A percentile compares a stretch with the other conserved stretches of the same genome.
Evolutionary conservation across 2,113 vertebrate genomes (phyloP).

Genomic region (Guaruba guarouba): DNA sequence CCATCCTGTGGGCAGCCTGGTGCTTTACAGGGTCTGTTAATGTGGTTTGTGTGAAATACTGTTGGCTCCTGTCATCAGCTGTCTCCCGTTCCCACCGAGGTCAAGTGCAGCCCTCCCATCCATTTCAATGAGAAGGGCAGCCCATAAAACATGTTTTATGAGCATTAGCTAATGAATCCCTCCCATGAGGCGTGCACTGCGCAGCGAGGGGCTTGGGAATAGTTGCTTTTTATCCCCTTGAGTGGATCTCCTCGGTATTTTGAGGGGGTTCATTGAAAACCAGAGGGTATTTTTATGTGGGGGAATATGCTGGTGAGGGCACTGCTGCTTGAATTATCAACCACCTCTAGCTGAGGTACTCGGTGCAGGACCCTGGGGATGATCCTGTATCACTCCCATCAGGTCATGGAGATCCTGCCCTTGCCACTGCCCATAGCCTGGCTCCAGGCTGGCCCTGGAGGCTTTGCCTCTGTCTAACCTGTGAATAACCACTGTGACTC

Average conservation of each 20-base stretch:
- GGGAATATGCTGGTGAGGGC: rapidly evolving
- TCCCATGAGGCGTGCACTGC: rapidly evolving
- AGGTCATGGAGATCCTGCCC: neutral
- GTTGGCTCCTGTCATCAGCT: neutral
- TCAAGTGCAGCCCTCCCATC: slow-evolving; percentile 15
- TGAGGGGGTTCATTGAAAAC: rapidly evolving
- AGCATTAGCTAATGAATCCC: neutral
- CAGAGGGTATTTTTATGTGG: rapidly evolving
- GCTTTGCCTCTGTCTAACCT: neutral
- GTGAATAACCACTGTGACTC: neutral
- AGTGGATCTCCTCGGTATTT: neutral
- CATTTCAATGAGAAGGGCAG: neutral
- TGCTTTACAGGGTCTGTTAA: neutral
- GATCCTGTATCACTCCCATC: neutral
- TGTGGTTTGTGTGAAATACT: neutral
- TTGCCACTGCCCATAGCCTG: neutral
- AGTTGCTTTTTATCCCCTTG: neutral
- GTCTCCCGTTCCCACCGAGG: neutral
- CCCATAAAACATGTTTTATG: slow-evolving; percentile 3
- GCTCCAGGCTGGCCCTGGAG: rapidly evolving
- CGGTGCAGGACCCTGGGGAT: rapidly evolving
- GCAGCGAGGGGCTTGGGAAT: rapidly evolving
- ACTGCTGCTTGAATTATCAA: rapidly evolving
- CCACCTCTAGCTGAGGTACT: neutral
- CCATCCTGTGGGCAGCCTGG: neutral